Conservation (phyloP, 2,888 invertebrate species). For the Andricus curvator region DNA sequence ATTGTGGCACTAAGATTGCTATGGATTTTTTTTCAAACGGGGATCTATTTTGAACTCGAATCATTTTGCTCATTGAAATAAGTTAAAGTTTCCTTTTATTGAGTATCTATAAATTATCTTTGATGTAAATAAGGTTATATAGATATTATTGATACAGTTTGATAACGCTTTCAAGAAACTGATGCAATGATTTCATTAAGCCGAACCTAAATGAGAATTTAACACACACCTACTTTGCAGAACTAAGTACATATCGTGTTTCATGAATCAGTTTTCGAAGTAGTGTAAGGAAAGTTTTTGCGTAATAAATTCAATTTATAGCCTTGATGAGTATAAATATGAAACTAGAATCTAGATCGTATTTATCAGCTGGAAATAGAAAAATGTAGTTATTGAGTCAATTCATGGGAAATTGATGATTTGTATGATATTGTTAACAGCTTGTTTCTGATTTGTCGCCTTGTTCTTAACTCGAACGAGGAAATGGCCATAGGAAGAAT, state of each 20-base stretch:
- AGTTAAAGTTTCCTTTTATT: neutral
- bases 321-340: neutral
- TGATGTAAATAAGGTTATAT: neutral
- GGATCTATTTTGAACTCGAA: no score
- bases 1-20: neutral
- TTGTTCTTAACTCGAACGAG: conserved; percentile 15
- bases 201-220: neutral
- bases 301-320: neutral
- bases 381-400: neutral
- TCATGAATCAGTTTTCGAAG: neutral
- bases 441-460: conserved; percentile 28
- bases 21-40: neutral
- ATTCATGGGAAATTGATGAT: neutral
- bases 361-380: neutral
- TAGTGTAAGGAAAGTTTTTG: neutral
- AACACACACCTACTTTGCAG: neutral
- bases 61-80: neutral
- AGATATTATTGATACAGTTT: neutral
- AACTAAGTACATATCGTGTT: neutral
- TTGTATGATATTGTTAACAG: conserved; percentile 20
- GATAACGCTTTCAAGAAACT: neutral
- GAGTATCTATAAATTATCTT: neutral
- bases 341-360: neutral
- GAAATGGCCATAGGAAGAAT: conserved; percentile 22
- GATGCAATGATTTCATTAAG: neutral